phyloP scores from a whole-genome alignment of 2,888 invertebrate genomes.

The Linnaemya tessellans region DNA sequence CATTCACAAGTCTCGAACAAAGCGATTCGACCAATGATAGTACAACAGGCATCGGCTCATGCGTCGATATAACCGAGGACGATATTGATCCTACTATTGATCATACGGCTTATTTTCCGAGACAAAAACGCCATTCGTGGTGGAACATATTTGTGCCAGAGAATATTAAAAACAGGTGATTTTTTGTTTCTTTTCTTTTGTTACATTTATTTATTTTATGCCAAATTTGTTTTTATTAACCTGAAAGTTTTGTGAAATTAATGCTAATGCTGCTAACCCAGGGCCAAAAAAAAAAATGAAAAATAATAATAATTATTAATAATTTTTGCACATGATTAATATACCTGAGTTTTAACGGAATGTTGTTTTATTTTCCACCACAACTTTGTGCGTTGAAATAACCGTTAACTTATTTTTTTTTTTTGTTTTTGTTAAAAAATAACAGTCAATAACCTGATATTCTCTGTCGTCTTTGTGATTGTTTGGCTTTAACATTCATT shows the following conservation, averaged over 20 bases:
- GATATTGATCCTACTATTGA: slow-evolving; percentile 78
- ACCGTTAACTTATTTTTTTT: slow-evolving; percentile 43
- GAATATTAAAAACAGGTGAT: slow-evolving; percentile 87
- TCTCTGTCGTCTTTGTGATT: slow-evolving; percentile 62
- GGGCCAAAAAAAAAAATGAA: not conserved
- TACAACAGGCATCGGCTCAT: slow-evolving; percentile 75
- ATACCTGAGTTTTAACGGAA: slow-evolving; percentile 8
- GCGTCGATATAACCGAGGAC: slow-evolving; percentile 75
- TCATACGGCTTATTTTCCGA: slow-evolving; percentile 81
- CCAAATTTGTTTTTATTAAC: slow-evolving; percentile 54
- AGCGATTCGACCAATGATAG: slow-evolving; percentile 73
- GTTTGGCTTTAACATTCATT: slow-evolving; percentile 53
- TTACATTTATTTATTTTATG: slow-evolving; percentile 26
- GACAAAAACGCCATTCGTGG: slow-evolving; percentile 91
- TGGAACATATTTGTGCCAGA: slow-evolving; percentile 95
- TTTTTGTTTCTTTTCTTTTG: slow-evolving; percentile 59
- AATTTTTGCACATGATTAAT: slow-evolving; percentile 25
- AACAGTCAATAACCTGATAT: slow-evolving; percentile 61
- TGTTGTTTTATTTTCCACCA: slow-evolving; percentile 7
- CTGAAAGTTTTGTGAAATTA: slow-evolving; percentile 74
- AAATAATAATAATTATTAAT: slow-evolving; percentile 24
- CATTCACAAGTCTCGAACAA: slow-evolving; percentile 75
- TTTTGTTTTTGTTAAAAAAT: slow-evolving; percentile 28
- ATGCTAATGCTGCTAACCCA: slow-evolving; percentile 62
- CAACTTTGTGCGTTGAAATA: slow-evolving; percentile 25